phyloP scores from a whole-genome alignment of 2,113 vertebrate genomes.

The Coregonus clupeaformis region DNA sequence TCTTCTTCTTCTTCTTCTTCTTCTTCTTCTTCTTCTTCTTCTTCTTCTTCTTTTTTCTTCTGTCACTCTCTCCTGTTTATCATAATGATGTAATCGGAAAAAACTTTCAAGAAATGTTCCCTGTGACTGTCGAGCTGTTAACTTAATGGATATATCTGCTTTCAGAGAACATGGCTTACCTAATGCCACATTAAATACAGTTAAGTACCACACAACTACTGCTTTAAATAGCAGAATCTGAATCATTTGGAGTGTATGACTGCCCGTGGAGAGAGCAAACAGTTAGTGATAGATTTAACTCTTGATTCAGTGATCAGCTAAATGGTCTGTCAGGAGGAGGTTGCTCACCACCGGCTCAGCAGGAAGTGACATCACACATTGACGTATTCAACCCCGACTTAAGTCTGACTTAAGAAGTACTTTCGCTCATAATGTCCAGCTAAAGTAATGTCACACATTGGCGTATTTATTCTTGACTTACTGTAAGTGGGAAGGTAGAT shows the following conservation, averaged over 20 bases:
- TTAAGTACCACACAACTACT: slow-evolving; percentile 42
- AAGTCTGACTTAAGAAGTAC: too few relatives aligned
- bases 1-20: too few relatives aligned
- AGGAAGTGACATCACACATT: too few relatives aligned
- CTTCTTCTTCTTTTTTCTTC: background rate
- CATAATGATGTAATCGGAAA: slow-evolving; percentile 11
- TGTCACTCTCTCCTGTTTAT: background rate
- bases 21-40: too few relatives aligned
- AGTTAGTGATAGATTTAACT: background rate
- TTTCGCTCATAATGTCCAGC: too few relatives aligned
- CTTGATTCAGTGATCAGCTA: too few relatives aligned
- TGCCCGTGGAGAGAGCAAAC: background rate
- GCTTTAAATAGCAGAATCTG: slow-evolving; percentile 29
- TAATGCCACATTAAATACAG: slow-evolving; percentile 34
- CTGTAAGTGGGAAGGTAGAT: too few relatives aligned
- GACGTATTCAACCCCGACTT: too few relatives aligned
- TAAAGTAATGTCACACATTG: too few relatives aligned
- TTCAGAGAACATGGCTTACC: slow-evolving; percentile 54
- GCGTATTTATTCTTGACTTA: too few relatives aligned
- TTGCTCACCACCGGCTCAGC: too few relatives aligned
- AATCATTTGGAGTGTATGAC: background rate
- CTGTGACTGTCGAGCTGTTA: slow-evolving; percentile 44
- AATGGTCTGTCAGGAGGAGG: too few relatives aligned
- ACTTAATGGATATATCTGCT: slow-evolving; percentile 64
- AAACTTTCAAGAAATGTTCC: slow-evolving; percentile 31